Conservation (phyloP, 2,113 vertebrate genomes). For the Abramis brama region DNA sequence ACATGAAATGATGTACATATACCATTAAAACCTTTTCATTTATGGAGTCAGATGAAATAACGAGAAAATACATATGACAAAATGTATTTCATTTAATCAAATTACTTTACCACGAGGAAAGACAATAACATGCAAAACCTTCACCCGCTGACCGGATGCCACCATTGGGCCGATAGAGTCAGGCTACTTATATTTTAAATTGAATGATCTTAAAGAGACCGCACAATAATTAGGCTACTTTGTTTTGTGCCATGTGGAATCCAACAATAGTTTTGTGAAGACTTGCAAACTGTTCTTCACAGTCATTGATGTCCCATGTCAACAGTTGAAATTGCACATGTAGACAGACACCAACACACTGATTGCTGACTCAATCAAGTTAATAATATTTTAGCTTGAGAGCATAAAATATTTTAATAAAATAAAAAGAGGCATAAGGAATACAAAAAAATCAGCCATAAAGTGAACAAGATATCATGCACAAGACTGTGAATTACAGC, state of each 20-base stretch:
- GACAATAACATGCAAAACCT: no score
- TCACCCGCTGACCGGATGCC: no score
- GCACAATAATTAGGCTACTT: neutral
- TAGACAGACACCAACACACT: neutral
- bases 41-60: no score
- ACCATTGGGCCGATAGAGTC: no score
- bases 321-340: neutral
- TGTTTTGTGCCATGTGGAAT: no score
- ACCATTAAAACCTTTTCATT: no score
- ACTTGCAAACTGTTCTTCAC: neutral
- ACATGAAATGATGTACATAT: no score
- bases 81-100: no score
- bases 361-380: neutral
- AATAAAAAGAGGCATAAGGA: neutral
- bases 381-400: no score
- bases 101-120: no score
- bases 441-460: neutral
- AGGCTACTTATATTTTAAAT: neutral
- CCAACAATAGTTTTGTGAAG: constrained; percentile 40
- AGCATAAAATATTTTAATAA: neutral
- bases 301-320: neutral
- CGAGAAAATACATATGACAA: no score
- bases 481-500: no score
- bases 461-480: neutral
- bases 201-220: neutral